Evolutionary conservation across 2,797 vertebrate genomes (phyloP), one percentile per base, ranked within the genome.

Genomic region (Trachurus trachurus): DNA sequence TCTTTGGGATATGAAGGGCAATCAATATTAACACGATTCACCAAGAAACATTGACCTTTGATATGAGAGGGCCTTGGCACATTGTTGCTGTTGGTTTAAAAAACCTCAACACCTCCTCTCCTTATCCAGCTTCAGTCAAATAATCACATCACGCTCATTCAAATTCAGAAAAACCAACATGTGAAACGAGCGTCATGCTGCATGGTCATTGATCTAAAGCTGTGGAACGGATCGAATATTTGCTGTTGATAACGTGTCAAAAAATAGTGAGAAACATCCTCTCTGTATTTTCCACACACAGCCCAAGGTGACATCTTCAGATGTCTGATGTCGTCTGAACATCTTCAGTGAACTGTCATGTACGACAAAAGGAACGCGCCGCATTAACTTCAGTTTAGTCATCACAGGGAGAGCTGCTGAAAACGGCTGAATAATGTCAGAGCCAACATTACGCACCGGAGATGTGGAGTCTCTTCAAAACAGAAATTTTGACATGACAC

Each of bases 1-100:
- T 37, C 6, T 2, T 37, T 57, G 22, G 54, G 40, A 21, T 10
- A 40, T 21, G 62, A 31, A 40, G 52, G 68, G 5, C 11, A 6
- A 81, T 85, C 62, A 44, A 74, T 83, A 57, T 52, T 68, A 1
- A 68, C 47, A 1, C n/a, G 34, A 26, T 68, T 54, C 29, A 65
- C 8, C 5, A 34, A 53, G 4, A 47, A 22, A 53, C 12, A 2
- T 54, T 58, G 74, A 76, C 68, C 59, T 82, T 78, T 74, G 10
- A 54, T 66, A 66, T 60, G 52, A 22, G 74, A 70, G 52, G 73
- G 50, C 50, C 70, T 56, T 12, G 47, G 49, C 19, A 13, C 53
- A 21, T 59, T 12, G 16, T 39, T 37, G 70, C 58, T 10, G 12
- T 6, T 40, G 52, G 19, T 73, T 52, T 52, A 47, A 37, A 54